Evolutionary conservation across 2,113 vertebrate species (phyloP).

Genomic region (Toxotes jaculatrix): DNA sequence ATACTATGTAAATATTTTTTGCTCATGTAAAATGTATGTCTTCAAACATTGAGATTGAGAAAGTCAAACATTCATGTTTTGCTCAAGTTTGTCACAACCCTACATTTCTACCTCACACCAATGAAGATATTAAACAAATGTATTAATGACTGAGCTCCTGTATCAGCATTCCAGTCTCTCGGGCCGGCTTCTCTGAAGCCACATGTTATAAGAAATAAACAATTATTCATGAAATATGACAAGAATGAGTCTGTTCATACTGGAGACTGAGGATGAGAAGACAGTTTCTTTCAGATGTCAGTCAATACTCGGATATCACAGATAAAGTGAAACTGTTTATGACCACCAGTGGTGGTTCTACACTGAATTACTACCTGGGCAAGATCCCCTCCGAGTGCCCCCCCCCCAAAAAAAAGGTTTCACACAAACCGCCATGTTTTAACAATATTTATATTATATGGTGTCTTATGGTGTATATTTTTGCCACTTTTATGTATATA

Average conservation of each 20-base stretch:
- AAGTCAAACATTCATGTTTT: conserved; percentile 53
- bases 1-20: conserved; percentile 60
- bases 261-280: not conserved
- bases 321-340: not conserved
- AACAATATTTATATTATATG: too few relatives aligned
- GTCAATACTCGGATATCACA: not conserved
- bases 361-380: too few relatives aligned
- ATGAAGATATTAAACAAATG: conserved; percentile 66
- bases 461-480: too few relatives aligned
- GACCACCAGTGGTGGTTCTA: too few relatives aligned
- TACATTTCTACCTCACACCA: conserved; percentile 81
- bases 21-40: conserved; percentile 50
- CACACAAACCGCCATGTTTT: too few relatives aligned
- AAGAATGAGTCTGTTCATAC: conserved; percentile 42
- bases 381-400: too few relatives aligned
- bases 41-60: conserved; percentile 45
- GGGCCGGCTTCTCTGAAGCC: conserved; percentile 65
- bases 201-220: conserved; percentile 69
- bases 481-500: too few relatives aligned
- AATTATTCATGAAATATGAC: conserved; percentile 58
- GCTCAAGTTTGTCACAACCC: conserved; percentile 62
- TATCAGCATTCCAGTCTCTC: conserved; percentile 73
- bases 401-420: too few relatives aligned
- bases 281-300: not conserved
- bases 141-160: conserved; percentile 65